Conservation (phyloP, 1,140 invertebrate species). For the Magallana angulata region DNA sequence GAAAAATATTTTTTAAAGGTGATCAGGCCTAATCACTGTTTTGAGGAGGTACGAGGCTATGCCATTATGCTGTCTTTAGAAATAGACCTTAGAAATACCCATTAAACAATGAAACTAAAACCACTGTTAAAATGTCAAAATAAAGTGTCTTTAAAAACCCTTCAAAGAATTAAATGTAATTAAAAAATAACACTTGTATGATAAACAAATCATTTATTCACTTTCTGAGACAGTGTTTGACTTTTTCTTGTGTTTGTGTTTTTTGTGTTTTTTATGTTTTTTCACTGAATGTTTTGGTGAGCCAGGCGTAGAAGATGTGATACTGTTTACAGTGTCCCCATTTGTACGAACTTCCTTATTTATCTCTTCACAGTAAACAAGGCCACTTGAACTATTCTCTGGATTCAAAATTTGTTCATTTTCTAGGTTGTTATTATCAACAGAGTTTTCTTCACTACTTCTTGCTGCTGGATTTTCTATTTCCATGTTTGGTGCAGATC, state of each 20-base stretch:
- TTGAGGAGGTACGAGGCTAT: too few species aligned
- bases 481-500: background rate
- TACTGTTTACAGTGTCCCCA: background rate
- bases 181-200: background rate
- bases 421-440: background rate
- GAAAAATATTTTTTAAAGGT: too few species aligned
- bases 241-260: conserved; percentile 44
- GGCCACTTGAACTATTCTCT: background rate
- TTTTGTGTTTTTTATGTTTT: conserved; percentile 48
- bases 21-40: too few species aligned
- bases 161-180: background rate
- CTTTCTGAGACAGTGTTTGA: background rate
- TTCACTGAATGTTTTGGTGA: conserved; percentile 13
- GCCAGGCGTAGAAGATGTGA: background rate
- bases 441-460: background rate
- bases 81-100: too few species aligned
- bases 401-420: background rate
- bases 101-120: too few species aligned
- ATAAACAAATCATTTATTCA: background rate
- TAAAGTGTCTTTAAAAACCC: too few species aligned
- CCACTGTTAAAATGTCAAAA: too few species aligned
- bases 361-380: background rate
- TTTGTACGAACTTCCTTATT: background rate
- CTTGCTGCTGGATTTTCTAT: background rate
- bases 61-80: too few species aligned